Evolutionary conservation across 2,797 vertebrate species (phyloP), one percentile per base, ranked within the genome.

Genomic region (Aselliscus stoliczkanus): DNA sequence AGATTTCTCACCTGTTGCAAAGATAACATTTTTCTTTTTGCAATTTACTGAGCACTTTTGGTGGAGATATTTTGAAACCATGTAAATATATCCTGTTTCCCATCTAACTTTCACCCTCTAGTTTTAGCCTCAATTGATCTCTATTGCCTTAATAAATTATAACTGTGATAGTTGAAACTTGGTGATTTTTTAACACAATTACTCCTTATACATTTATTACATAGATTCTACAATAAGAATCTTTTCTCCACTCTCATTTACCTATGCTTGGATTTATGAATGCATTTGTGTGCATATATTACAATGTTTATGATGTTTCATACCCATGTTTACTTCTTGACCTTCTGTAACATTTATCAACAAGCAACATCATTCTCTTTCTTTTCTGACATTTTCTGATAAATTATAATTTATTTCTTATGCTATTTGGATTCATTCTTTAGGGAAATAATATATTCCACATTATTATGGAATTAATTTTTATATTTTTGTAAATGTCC

Each of bases 401-500:
- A 62, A 34, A 80, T 50, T 80, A 54, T 82, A 86, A 82, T 62
- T 82, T 82, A 86, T 27, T 76, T 3, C 1, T 34, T 87, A 69
- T 47, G 37, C 21, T 62, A 12, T 47, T 90, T 75, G 23, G 17
- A 64, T 82, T 75, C 37, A 87, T 37, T 82, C 60, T 90, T 65
- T 44, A 1, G 37, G 42, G 54, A 34, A 87, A 76, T 62, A 70
- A 54, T 64, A 31, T 20, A 31, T 44, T 95, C 44, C 37, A 84
- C 29, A 85, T 85, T 76, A 83, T 56, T 47, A 95, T 21, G 23
- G 13, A 93, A 84, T 83, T 88, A 88, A 79, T 34, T 94, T 94
- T 37, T 70, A 52, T 47, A 54, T 92, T 82, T 84, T 77, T 70
- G n/a, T 47, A 92, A 88, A 37, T 88, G n/a, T 62, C 21, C 21